phyloP scores from a whole-genome alignment of 2,113 vertebrate genomes.

The Blennius ocellaris region DNA sequence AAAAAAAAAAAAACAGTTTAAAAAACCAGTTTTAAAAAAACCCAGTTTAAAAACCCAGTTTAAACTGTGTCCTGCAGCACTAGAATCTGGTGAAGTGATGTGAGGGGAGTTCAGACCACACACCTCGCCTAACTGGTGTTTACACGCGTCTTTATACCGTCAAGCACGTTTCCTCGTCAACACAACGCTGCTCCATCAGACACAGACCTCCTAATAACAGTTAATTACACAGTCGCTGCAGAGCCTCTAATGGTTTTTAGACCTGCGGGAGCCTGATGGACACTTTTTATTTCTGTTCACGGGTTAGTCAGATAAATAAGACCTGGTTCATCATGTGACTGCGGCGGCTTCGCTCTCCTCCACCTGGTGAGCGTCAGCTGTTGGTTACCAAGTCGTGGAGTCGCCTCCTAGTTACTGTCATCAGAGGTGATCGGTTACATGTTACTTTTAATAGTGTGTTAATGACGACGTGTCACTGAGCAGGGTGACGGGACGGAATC shows the following conservation, averaged over 20 bases:
- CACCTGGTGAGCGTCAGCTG: not conserved
- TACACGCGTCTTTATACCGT: slow-evolving; percentile 79
- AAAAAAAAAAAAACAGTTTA: too few relatives aligned
- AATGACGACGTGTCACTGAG: too few relatives aligned
- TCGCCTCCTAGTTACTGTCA: too few relatives aligned
- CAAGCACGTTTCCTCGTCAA: slow-evolving; percentile 84
- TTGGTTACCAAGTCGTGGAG: too few relatives aligned
- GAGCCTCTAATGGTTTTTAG: slow-evolving; percentile 83
- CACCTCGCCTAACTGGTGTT: slow-evolving; percentile 81
- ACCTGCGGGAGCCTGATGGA: slow-evolving; percentile 70
- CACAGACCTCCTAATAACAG: slow-evolving; percentile 86
- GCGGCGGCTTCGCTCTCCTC: not conserved
- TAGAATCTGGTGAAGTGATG: too few relatives aligned
- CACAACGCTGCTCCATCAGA: slow-evolving; percentile 84
- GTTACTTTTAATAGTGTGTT: too few relatives aligned
- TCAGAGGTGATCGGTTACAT: too few relatives aligned
- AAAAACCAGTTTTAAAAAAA: too few relatives aligned
- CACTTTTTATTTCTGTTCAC: slow-evolving; percentile 43
- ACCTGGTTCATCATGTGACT: too few relatives aligned
- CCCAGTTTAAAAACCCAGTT: too few relatives aligned
- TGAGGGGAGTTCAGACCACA: slow-evolving; percentile 73
- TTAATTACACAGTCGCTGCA: slow-evolving; percentile 89
- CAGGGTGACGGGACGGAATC: too few relatives aligned
- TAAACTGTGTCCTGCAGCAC: too few relatives aligned
- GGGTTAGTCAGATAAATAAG: slow-evolving; percentile 13